Evolutionary conservation across 2,797 vertebrate genomes (phyloP), one percentile per base, ranked within the genome.

Genomic region (Caiman crocodilus): DNA sequence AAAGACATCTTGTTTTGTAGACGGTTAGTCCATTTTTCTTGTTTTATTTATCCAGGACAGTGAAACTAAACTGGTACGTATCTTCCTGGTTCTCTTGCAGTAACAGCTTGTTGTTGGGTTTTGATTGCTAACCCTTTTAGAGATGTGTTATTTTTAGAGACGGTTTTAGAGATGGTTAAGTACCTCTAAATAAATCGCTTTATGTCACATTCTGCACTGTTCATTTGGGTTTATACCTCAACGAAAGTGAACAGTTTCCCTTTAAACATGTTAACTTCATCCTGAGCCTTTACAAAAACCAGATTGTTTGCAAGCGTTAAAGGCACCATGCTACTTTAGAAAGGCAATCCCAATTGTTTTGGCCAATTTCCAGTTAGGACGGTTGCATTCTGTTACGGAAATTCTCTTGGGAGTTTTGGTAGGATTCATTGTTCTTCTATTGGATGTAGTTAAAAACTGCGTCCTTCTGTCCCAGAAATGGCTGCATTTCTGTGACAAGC

Each of bases 11-110:
- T 6, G 1, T 63, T 65, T 64, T 79, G 15, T 21, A 17, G 21
- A 14, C 63, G 23, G 1, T 11, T 71, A 0, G 0, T 60, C 89
- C n/a, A 12, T 50, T 75, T 67, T 28, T 67, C 2, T 56, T 71
- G 5, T 0, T 21, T n/a, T 21, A 14, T 50, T 23, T 3, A 30
- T 14, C 30, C 30, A 16, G 28, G 30, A 65, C 28, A 65, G 30
- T 30, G n/a, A 65, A 65, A 65, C 7, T 65, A 65, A 65, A 65
- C 63, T 65, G 28, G 30, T 30, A 15, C 28, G 5, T 65, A n/a
- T 65, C 63, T 64, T 64, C 63, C 63, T n/a, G 14, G 28, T 28
- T 64, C 63, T 64, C 63, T 28, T n/a, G 14, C 28, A 28, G 26
- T 64, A n/a, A 28, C 28, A 17, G 15, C n/a, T 26, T 30, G 64